Evolutionary conservation across 2,888 invertebrate species (phyloP), one percentile per base, ranked within the genome.

Genomic region (Auanema freiburgensis): DNA sequence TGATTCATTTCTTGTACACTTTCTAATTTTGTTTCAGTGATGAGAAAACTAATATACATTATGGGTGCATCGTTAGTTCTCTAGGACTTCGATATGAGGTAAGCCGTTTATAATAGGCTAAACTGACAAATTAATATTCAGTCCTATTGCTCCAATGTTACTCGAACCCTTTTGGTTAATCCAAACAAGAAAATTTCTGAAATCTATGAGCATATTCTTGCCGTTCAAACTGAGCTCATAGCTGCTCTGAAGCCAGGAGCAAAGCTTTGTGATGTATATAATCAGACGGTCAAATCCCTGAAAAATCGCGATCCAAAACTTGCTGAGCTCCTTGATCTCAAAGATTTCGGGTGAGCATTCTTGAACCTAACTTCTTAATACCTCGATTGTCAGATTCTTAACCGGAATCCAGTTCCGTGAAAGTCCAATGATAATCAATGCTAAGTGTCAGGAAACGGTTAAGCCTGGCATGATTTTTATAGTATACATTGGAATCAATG

Each of bases 401-500:
- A 97, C 92, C 90, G 98, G 98, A 8, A 92, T 98, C 77, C 97
- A 98, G 84, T 99, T 99, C 84, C 90, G 96, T 61, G 98, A 99
- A 85, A 92, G 92, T 77, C 91, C 93, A 0, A 88, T 97, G 61
- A 88, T 94, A 0, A 92, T 99, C 81, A 92, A 92, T 0, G 91
- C 92, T 0, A 98, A 96, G 87, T 91, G 91, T 14, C 89, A 88
- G 49, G 89, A 90, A 1, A 84, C 89, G 1, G 90, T 90, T 0
- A 91, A 63, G 72, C 54, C 79, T 83, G 87, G 93, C 59, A 97
- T 98, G 96, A 90, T 94, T 0, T 97, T 96, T 83, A 96, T 96
- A 84, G 88, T 98, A 10, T 93, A 92, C 83, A 89, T 98, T 73
- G 98, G 98, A 14, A 88, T 98, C 59, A 89, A 91, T 1, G 91